Conservation (phyloP, 2,888 invertebrate genomes). For the Periphyllus acericola region DNA sequence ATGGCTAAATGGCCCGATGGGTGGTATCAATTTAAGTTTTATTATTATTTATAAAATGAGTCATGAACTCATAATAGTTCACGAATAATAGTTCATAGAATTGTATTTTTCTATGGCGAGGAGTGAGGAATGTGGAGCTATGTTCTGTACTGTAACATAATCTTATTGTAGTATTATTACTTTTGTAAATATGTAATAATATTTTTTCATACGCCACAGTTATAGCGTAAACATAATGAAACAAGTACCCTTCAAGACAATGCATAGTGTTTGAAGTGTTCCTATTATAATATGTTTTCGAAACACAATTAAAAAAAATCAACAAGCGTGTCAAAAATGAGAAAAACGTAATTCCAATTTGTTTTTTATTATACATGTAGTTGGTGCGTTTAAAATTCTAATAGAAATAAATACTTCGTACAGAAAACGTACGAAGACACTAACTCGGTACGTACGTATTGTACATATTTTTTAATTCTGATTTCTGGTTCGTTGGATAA, state of each 20-base stretch:
- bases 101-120: too few relatives aligned
- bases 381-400: neutral
- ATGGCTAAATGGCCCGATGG: too few relatives aligned
- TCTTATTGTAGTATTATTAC: too few relatives aligned
- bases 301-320: neutral
- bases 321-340: neutral
- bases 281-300: neutral
- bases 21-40: too few relatives aligned
- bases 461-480: neutral
- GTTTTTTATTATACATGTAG: too few relatives aligned
- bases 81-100: too few relatives aligned
- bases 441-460: neutral
- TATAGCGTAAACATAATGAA: neutral
- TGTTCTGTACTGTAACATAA: too few relatives aligned
- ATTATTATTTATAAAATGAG: too few relatives aligned
- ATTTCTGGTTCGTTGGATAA: slow-evolving; percentile 24
- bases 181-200: neutral
- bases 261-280: neutral
- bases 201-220: neutral
- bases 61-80: too few relatives aligned
- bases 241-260: neutral
- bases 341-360: neutral
- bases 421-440: neutral
- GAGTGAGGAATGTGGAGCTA: too few relatives aligned
- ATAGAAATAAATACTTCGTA: neutral